A percentile compares a stretch with the other conserved stretches of the same genome.
Conservation (phyloP, 2,797 vertebrate genomes). For the Anguilla anguilla region DNA sequence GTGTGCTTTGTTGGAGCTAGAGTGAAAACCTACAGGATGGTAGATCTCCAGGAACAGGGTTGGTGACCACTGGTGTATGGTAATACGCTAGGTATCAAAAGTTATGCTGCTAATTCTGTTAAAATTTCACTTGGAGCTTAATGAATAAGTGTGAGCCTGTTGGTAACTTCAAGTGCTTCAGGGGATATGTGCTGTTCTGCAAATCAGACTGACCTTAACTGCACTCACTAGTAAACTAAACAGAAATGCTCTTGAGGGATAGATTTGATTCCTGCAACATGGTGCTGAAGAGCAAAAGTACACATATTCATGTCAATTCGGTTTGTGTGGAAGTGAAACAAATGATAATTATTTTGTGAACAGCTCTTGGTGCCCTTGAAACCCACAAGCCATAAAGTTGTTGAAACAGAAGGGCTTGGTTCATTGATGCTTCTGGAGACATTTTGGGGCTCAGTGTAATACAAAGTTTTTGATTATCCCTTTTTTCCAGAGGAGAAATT, state of each 20-base stretch:
- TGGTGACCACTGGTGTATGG: neutral
- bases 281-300: neutral
- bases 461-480: neutral
- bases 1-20: too few relatives aligned
- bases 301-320: neutral
- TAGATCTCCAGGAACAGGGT: too few relatives aligned
- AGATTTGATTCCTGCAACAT: neutral
- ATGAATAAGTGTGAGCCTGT: neutral
- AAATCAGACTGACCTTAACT: neutral
- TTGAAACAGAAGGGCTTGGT: neutral
- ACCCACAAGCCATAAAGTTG: neutral
- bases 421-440: neutral
- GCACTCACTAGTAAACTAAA: neutral
- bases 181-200: neutral
- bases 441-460: neutral
- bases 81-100: neutral
- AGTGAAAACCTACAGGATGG: too few relatives aligned
- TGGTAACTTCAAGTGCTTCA: neutral
- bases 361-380: neutral
- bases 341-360: neutral
- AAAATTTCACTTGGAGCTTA: neutral
- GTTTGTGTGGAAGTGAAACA: neutral
- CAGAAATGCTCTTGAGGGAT: neutral
- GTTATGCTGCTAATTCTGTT: neutral
- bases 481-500: neutral